Conservation (phyloP, 2,888 invertebrate species). For the Epinotia bilunana region DNA sequence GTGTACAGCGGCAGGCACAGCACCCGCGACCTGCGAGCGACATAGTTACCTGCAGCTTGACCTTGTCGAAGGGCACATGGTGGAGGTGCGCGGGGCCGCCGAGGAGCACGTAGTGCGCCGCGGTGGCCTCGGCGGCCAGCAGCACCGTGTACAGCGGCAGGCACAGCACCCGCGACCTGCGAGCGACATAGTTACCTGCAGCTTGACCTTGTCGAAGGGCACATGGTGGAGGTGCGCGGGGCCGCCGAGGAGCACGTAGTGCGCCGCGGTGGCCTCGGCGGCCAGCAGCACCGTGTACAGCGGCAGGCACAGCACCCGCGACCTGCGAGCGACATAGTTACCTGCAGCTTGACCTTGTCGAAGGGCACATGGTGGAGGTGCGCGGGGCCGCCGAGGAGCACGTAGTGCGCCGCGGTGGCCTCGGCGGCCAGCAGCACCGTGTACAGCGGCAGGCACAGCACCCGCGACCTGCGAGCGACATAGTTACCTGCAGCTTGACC, state of each 20-base stretch:
- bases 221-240: constrained; percentile 82
- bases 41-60: constrained; percentile 59
- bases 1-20: constrained; percentile 94
- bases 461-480: too few relatives aligned
- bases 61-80: constrained; percentile 81
- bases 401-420: too few relatives aligned
- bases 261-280: constrained; percentile 87
- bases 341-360: too few relatives aligned
- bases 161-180: constrained; percentile 90
- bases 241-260: constrained; percentile 88
- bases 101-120: constrained; percentile 88
- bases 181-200: constrained; percentile 56
- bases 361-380: too few relatives aligned
- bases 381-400: too few relatives aligned
- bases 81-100: constrained; percentile 82
- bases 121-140: constrained; percentile 89
- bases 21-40: constrained; percentile 85
- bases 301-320: constrained; percentile 93
- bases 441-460: too few relatives aligned
- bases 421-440: too few relatives aligned
- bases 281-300: constrained; percentile 92
- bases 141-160: constrained; percentile 93
- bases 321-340: constrained; percentile 70
- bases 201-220: constrained; percentile 71
- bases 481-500: too few relatives aligned